These are phyloP conservation scores for Ptychoptera albimana DNA, from an alignment of 2,888 invertebrate species.

Conservation along the genomic window DNA sequence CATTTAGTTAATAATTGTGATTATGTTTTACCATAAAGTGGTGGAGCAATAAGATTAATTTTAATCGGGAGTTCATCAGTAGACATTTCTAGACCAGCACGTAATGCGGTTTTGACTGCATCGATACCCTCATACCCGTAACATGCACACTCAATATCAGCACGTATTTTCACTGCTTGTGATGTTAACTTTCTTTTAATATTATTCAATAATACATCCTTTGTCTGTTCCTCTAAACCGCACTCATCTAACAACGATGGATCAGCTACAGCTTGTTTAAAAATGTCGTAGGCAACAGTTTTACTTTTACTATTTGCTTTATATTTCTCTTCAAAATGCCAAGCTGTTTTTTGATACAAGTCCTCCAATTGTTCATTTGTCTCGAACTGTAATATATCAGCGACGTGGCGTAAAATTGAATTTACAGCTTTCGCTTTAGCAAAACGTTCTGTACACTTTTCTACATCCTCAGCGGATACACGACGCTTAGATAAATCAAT, in stretches of 20 bases:
- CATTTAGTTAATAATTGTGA: background rate
- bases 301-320: conserved; percentile 49
- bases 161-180: conserved; percentile 89
- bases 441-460: conserved; percentile 95
- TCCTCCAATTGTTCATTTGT: conserved; percentile 87
- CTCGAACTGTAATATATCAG: conserved; percentile 82
- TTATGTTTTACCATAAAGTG: conserved; percentile 63
- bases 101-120: conserved; percentile 87
- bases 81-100: conserved; percentile 76
- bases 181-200: conserved; percentile 93
- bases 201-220: conserved; percentile 81
- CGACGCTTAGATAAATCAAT: conserved; percentile 98
- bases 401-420: conserved; percentile 93
- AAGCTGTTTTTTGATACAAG: conserved; percentile 90
- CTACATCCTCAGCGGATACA: conserved; percentile 94
- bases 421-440: conserved; percentile 98
- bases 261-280: conserved; percentile 90
- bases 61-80: conserved; percentile 91
- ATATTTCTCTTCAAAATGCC: conserved; percentile 95
- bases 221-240: conserved; percentile 80
- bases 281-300: conserved; percentile 92
- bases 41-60: conserved; percentile 97
- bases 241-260: conserved; percentile 92
- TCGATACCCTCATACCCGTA: conserved; percentile 98
- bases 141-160: conserved; percentile 86